These are phyloP conservation scores for Varanus salvator DNA, from an alignment of 2,113 vertebrate species.

Conservation along the genomic window DNA sequence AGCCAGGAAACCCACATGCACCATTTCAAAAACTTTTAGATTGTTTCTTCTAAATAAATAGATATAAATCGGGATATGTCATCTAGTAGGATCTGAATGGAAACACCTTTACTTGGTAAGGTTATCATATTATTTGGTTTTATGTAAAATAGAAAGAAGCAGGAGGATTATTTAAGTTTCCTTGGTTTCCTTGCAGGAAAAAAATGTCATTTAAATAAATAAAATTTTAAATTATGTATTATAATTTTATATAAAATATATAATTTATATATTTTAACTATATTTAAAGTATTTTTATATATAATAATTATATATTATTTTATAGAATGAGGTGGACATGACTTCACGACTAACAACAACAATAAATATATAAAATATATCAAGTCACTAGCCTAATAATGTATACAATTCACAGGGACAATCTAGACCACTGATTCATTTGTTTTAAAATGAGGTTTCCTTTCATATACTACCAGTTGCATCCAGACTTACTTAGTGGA, in stretches of 20 bases:
- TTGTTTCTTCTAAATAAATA: conserved; percentile 43
- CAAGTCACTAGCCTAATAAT: neutral
- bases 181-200: no score
- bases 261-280: no score
- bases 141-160: neutral
- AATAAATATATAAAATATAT: neutral
- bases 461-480: neutral
- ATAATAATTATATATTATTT: no score
- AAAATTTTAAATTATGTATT: no score
- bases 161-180: no score
- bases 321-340: no score
- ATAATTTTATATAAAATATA: no score
- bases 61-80: conserved; percentile 13
- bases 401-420: neutral
- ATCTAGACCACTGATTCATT: neutral
- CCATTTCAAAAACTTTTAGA: neutral
- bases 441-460: neutral
- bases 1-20: neutral
- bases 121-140: neutral
- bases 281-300: no score
- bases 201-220: no score
- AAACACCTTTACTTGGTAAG: conserved; percentile 29
- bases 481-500: neutral
- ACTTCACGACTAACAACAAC: no score
- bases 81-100: conserved; percentile 33